Percentiles rank a stretch among this genome's conserved stretches.
Conservation (phyloP, 1,140 invertebrate genomes). For the Psix sp. region DNA sequence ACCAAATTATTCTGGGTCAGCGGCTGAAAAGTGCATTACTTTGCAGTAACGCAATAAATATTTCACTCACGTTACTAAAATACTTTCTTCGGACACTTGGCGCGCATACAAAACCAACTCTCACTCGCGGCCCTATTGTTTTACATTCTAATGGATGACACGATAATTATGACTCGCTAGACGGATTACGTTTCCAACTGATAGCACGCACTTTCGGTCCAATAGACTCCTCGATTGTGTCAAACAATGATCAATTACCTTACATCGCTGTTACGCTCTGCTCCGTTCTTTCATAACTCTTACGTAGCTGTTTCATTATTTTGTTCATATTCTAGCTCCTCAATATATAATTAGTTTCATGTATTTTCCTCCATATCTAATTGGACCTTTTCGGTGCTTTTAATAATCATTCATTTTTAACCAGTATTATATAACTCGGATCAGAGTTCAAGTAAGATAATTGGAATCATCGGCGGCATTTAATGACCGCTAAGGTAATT, state of each 20-base stretch:
- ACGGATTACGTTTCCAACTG: constrained; percentile 36
- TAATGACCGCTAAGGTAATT: no score
- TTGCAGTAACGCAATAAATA: constrained; percentile 36
- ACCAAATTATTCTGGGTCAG: constrained; percentile 39
- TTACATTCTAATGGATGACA: constrained; percentile 26
- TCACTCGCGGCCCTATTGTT: constrained; percentile 43
- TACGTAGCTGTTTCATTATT: constrained; percentile 15
- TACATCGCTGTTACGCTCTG: constrained; percentile 4
- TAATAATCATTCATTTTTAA: no score
- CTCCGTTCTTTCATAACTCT: constrained; percentile 7
- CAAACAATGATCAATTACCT: constrained; percentile 42
- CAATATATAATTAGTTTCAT: no score
- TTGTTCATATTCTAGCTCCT: not conserved
- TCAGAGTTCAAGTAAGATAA: no score
- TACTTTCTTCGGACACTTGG: constrained; percentile 36
- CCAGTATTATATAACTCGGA: no score
- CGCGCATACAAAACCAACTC: constrained; percentile 36
- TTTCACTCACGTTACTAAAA: constrained; percentile 42
- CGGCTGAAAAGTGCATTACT: constrained; percentile 37
- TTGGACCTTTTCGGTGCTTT: no score
- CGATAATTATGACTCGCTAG: constrained; percentile 28
- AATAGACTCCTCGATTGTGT: constrained; percentile 19
- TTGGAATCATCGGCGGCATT: no score
- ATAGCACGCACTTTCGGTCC: constrained; percentile 9
- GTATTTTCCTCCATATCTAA: no score